Conservation (phyloP, 2,113 vertebrate genomes). For the Proteles cristata region DNA sequence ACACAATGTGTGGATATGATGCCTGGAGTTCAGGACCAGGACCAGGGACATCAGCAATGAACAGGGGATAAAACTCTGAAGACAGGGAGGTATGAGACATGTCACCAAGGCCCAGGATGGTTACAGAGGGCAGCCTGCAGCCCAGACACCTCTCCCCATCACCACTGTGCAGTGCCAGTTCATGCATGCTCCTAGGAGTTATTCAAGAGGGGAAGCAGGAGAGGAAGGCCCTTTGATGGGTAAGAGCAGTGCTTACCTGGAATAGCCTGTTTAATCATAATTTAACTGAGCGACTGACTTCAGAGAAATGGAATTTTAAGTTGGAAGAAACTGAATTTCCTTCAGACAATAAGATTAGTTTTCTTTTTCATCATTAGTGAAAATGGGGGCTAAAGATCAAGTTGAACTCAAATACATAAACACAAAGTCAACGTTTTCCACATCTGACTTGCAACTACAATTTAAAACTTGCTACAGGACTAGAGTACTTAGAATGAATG, state of each 20-base stretch:
- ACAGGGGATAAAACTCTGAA: neutral
- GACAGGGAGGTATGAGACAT: neutral
- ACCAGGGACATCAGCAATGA: neutral
- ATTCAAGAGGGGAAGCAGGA: neutral
- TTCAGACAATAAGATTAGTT: conserved; percentile 42
- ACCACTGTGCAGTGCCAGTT: fast-evolving
- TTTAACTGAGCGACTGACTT: neutral
- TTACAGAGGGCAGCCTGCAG: neutral
- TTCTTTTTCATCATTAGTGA: conserved; percentile 23
- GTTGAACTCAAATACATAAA: neutral
- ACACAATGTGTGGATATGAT: neutral
- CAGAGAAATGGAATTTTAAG: conserved; percentile 25
- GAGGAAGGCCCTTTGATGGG: neutral
- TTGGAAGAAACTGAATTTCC: conserved; percentile 40
- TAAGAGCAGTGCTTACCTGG: neutral
- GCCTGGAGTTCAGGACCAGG: neutral
- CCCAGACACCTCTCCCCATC: neutral
- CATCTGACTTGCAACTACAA: neutral
- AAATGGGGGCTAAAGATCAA: neutral
- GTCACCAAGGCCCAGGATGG: neutral
- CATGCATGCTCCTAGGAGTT: neutral
- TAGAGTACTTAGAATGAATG: neutral
- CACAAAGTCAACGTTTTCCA: neutral
- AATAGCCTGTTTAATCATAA: neutral
- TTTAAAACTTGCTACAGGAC: conserved; percentile 1